These are phyloP conservation scores for Tenthredo amoena DNA, from an alignment of 2,888 invertebrate genomes.

Conservation along the genomic window DNA sequence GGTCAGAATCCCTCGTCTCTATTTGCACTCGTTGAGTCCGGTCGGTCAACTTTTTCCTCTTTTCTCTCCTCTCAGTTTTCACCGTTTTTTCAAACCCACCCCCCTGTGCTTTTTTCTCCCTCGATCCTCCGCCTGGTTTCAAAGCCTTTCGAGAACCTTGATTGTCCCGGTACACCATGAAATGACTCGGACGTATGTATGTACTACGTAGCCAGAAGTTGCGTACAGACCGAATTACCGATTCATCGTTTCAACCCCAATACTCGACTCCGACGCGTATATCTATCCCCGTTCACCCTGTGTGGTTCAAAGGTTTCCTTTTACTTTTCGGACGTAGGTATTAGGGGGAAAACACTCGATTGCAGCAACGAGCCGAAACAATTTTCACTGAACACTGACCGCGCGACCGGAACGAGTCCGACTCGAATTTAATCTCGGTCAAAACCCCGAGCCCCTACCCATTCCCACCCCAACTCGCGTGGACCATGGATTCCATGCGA, in stretches of 20 bases:
- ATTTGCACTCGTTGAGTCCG: neutral
- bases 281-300: no score
- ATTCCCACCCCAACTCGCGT: no score
- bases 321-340: neutral
- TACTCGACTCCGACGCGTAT: neutral
- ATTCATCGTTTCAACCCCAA: neutral
- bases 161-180: neutral
- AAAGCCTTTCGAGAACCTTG: neutral
- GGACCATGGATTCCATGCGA: no score
- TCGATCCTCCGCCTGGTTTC: neutral
- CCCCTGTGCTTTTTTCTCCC: neutral
- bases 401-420: neutral
- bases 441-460: neutral
- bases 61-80: neutral
- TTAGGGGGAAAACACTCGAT: slow-evolving; percentile 28
- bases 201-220: neutral
- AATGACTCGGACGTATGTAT: neutral
- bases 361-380: slow-evolving; percentile 21
- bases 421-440: slow-evolving; percentile 36
- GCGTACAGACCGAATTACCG: neutral
- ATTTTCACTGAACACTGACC: slow-evolving; percentile 37
- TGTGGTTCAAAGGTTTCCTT: slow-evolving; percentile 8
- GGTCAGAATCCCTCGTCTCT: neutral
- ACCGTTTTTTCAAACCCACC: neutral
- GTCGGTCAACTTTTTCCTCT: neutral